phyloP scores from a whole-genome alignment of 2,797 vertebrate species.

The Eleutherodactylus coqui region DNA sequence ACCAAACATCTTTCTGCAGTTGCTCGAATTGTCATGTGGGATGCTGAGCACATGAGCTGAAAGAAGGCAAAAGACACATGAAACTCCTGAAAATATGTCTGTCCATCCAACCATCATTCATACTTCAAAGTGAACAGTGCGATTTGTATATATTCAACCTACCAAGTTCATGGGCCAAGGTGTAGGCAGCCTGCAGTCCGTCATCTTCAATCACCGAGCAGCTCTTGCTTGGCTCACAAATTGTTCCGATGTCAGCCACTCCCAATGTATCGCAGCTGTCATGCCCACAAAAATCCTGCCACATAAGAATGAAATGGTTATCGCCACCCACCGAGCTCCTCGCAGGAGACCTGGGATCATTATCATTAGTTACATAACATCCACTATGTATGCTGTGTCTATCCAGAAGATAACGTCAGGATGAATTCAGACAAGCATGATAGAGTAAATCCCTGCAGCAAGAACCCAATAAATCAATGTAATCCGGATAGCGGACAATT shows the following conservation, averaged over 20 bases:
- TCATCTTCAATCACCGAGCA: constrained; percentile 95
- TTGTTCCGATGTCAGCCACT: constrained; percentile 91
- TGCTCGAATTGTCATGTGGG: constrained; percentile 95
- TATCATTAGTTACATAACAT: not conserved
- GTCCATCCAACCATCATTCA: not conserved
- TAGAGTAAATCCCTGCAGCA: too few species aligned
- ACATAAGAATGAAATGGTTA: constrained; percentile 3
- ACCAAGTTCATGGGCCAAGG: constrained; percentile 95
- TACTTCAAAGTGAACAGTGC: not conserved
- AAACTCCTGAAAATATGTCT: not conserved
- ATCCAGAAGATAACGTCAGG: too few species aligned
- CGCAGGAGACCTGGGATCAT: not conserved
- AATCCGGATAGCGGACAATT: too few species aligned
- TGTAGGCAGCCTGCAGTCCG: constrained; percentile 93
- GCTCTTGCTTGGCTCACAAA: constrained; percentile 95
- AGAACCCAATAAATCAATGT: too few species aligned
- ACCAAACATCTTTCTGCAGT: constrained; percentile 87
- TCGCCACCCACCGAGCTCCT: not conserved
- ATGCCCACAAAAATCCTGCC: constrained; percentile 91
- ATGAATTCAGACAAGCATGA: too few species aligned
- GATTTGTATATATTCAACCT: not conserved
- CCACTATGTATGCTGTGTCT: not conserved
- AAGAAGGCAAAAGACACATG: constrained; percentile 33
- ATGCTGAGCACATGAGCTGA: constrained; percentile 96
- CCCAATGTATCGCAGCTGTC: constrained; percentile 91